Percentiles rank a stretch among this genome's conserved stretches.
Conservation (phyloP, 2,113 vertebrate species). For the Notarius lentiginosus region DNA sequence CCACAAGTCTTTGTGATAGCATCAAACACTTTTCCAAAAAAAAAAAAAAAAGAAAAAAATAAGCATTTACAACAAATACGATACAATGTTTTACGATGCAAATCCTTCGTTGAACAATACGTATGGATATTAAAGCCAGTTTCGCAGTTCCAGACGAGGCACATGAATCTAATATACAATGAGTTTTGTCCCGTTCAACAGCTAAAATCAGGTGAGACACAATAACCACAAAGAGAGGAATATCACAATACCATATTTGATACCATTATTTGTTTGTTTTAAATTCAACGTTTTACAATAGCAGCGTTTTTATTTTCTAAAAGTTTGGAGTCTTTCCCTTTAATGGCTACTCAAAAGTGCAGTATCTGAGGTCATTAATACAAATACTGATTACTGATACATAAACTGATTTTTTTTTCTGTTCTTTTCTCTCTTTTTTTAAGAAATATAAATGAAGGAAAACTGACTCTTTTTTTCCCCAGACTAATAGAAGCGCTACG, state of each 20-base stretch:
- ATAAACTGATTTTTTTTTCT: slow-evolving; percentile 52
- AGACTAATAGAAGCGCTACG: slow-evolving; percentile 30
- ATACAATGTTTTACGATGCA: slow-evolving; percentile 40
- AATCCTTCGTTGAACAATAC: slow-evolving; percentile 33
- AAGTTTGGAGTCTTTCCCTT: slow-evolving; percentile 68
- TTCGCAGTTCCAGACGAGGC: slow-evolving; percentile 26
- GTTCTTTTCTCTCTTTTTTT: slow-evolving; percentile 51
- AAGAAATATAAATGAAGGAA: slow-evolving; percentile 63
- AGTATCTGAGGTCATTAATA: slow-evolving; percentile 87
- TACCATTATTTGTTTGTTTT: slow-evolving; percentile 50
- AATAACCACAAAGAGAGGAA: slow-evolving; percentile 59
- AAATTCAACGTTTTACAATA: slow-evolving; percentile 73
- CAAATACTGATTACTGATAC: slow-evolving; percentile 77
- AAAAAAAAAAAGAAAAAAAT: slow-evolving; percentile 42
- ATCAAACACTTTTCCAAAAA: slow-evolving; percentile 33
- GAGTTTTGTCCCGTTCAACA: neutral
- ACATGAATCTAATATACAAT: slow-evolving; percentile 34
- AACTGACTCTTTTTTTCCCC: slow-evolving; percentile 1
- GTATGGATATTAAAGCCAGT: slow-evolving; percentile 41
- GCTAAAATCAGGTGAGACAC: slow-evolving; percentile 43
- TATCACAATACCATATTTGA: slow-evolving; percentile 60
- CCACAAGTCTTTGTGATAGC: slow-evolving; percentile 51
- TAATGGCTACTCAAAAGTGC: slow-evolving; percentile 82
- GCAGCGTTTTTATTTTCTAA: slow-evolving; percentile 78
- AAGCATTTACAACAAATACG: slow-evolving; percentile 45